Conservation (phyloP, 30 jellyfish, hydroid and myxozoan species). For the Pseudorhiza aurosa region DNA sequence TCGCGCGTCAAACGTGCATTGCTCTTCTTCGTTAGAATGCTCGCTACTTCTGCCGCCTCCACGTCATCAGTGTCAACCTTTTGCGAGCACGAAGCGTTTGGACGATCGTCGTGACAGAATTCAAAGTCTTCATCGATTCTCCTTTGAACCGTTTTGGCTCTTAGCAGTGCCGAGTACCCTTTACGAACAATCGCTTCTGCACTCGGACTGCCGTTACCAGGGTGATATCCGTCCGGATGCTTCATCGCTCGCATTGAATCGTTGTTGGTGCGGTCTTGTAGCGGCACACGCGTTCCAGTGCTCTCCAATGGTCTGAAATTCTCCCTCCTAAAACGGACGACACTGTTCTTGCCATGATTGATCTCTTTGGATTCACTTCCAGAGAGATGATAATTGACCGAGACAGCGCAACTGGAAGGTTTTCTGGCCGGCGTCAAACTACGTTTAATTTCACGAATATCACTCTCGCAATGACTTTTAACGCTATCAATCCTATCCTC, state of each 20-base stretch:
- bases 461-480: constrained; percentile 29
- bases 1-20: constrained; percentile 6
- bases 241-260: background rate
- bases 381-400: background rate
- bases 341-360: background rate
- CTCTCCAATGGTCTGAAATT: background rate
- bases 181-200: constrained; percentile 21
- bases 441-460: constrained; percentile 16
- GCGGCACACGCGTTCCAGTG: background rate
- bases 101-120: background rate
- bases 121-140: constrained; percentile 52
- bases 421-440: constrained; percentile 4
- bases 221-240: background rate
- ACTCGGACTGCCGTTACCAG: background rate
- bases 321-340: background rate
- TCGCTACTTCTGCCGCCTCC: constrained; percentile 49
- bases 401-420: background rate
- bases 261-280: constrained; percentile 30
- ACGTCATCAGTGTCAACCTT: constrained; percentile 3
- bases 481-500: constrained; percentile 38
- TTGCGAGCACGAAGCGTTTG: background rate
- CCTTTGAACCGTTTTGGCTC: constrained; percentile 53
- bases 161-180: constrained; percentile 48
- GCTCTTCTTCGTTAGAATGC: constrained; percentile 1
- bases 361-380: background rate